phyloP scores from a whole-genome alignment of 2,797 vertebrate genomes.

The Peromyscus melanophrys region DNA sequence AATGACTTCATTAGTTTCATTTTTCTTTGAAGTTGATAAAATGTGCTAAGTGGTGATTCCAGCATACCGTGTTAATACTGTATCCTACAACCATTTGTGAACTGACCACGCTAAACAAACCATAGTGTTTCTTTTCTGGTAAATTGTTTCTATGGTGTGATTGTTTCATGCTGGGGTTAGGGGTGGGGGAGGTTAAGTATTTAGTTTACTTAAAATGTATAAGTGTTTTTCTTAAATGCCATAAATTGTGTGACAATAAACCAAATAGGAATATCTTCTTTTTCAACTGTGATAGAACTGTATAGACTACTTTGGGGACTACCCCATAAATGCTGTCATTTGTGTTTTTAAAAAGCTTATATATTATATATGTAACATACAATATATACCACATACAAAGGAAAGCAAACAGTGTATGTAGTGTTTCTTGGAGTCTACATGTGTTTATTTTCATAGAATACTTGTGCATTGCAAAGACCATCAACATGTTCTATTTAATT shows the following conservation, averaged over 20 bases:
- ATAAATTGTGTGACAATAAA: constrained; percentile 65
- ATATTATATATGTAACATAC: neutral
- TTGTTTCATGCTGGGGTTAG: constrained; percentile 64
- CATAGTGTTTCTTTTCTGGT: constrained; percentile 56
- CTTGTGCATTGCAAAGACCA: constrained; percentile 50
- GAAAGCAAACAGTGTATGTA: constrained; percentile 81
- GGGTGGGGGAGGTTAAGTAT: constrained; percentile 71
- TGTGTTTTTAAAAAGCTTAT: neutral
- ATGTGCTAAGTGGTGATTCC: constrained; percentile 66
- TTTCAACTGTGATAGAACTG: constrained; percentile 36
- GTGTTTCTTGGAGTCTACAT: constrained; percentile 34
- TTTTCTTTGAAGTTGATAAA: neutral
- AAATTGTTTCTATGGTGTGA: constrained; percentile 69
- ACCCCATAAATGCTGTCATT: neutral
- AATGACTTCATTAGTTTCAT: constrained; percentile 30
- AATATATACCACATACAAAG: constrained; percentile 62
- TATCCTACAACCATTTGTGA: constrained; percentile 2
- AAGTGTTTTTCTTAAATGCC: constrained; percentile 75
- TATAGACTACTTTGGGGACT: constrained; percentile 53
- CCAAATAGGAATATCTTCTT: constrained; percentile 71
- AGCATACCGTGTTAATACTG: constrained; percentile 49
- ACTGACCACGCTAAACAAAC: constrained; percentile 31
- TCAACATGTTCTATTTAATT: constrained; percentile 12
- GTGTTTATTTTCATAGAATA: neutral
- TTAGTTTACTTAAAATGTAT: constrained; percentile 79